Conservation (phyloP, 2,888 invertebrate genomes). For the Theristus sp. region DNA sequence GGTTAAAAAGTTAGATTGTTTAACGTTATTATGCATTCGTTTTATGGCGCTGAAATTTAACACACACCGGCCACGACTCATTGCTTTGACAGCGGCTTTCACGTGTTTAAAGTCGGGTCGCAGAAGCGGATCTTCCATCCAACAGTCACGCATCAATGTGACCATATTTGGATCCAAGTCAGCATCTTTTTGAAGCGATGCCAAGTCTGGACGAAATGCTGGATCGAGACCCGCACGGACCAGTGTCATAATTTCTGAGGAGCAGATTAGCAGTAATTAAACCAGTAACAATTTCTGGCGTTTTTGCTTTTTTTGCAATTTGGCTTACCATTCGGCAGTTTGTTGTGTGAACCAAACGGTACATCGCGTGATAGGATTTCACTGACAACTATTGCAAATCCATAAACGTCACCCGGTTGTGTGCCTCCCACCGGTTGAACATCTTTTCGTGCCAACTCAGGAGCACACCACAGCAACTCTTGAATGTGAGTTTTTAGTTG, state of each 20-base stretch:
- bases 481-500: too few relatives aligned
- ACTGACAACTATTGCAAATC: slow-evolving; percentile 2
- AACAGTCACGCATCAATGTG: slow-evolving; percentile 61
- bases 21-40: neutral
- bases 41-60: slow-evolving; percentile 17
- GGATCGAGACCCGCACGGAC: slow-evolving; percentile 6
- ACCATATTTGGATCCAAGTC: slow-evolving; percentile 1
- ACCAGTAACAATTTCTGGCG: too few relatives aligned
- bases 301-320: too few relatives aligned
- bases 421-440: neutral
- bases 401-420: slow-evolving; percentile 3
- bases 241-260: slow-evolving; percentile 6
- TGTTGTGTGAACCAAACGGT: slow-evolving; percentile 1
- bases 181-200: neutral
- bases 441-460: slow-evolving; percentile 10
- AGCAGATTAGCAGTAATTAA: too few relatives aligned
- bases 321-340: neutral
- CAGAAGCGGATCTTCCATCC: slow-evolving; percentile 73
- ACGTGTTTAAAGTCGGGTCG: slow-evolving; percentile 71
- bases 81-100: slow-evolving; percentile 64
- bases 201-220: slow-evolving; percentile 5
- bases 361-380: slow-evolving; percentile 3
- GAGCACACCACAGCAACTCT: slow-evolving; percentile 13
- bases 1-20: neutral
- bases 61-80: slow-evolving; percentile 76